Conservation (phyloP, 2,113 vertebrate species). For the Tringa solitaria region DNA sequence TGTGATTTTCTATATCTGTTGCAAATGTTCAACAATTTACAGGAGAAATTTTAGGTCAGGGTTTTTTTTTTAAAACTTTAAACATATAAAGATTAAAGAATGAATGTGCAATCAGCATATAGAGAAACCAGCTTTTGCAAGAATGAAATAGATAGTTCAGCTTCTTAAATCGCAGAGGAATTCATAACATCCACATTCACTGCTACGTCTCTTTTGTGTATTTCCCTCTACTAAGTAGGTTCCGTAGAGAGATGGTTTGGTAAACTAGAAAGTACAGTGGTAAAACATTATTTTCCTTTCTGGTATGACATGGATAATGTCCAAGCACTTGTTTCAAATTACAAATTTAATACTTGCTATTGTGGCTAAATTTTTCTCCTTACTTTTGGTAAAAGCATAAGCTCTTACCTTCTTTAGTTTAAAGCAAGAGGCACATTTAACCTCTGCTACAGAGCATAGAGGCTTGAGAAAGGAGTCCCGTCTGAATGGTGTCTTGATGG, state of each 20-base stretch:
- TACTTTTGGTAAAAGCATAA: not conserved
- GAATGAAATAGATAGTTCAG: constrained; percentile 53
- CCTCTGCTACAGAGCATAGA: not conserved
- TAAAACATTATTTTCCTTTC: constrained; percentile 48
- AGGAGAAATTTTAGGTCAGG: constrained; percentile 19
- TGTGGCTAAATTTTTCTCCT: not conserved
- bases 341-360: not conserved
- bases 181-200: constrained; percentile 48
- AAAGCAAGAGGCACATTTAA: not conserved
- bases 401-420: not conserved
- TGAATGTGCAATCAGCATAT: constrained; percentile 55
- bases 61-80: constrained; percentile 29
- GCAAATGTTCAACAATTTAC: constrained; percentile 68
- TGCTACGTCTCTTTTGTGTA: constrained; percentile 33
- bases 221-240: constrained; percentile 44
- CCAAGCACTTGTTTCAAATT: not conserved
- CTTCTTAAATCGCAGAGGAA: constrained; percentile 53
- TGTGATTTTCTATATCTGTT: constrained; percentile 67
- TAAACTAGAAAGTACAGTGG: constrained; percentile 16
- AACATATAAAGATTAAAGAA: constrained; percentile 65
- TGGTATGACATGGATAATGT: not conserved
- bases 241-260: constrained; percentile 49
- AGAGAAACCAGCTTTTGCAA: constrained; percentile 45
- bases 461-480: not conserved
- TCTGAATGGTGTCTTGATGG: not conserved